These are phyloP conservation scores for Ctenodactylus gundi DNA, from an alignment of 2,113 vertebrate species.

Conservation along the genomic window DNA sequence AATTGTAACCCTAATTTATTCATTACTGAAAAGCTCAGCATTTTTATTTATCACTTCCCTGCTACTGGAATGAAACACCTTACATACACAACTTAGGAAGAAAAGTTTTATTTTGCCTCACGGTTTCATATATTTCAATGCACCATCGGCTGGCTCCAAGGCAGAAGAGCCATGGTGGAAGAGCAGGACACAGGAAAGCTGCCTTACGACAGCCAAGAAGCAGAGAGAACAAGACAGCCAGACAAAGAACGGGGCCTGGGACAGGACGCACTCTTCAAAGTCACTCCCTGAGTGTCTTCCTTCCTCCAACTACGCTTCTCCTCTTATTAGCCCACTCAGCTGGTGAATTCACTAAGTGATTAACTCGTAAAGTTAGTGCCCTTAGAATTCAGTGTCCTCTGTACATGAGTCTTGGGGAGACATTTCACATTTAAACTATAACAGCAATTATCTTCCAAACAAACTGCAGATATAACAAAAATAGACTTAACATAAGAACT, in stretches of 20 bases:
- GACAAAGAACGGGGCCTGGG: background rate
- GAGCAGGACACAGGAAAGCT: background rate
- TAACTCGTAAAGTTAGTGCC: background rate
- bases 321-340: background rate
- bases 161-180: background rate
- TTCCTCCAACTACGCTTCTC: background rate
- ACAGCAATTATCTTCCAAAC: background rate
- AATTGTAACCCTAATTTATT: background rate
- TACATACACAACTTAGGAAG: background rate
- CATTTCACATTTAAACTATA: background rate
- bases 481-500: background rate
- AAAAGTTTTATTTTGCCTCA: background rate
- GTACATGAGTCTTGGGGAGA: background rate
- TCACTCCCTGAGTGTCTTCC: background rate
- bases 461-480: constrained; percentile 5
- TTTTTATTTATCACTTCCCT: background rate
- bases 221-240: background rate
- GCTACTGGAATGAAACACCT: background rate
- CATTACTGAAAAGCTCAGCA: background rate
- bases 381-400: no score
- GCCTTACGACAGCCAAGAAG: background rate
- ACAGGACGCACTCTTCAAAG: background rate
- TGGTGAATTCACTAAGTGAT: background rate
- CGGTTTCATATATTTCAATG: background rate
- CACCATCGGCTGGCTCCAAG: background rate